Base-by-base conservation (phyloP, 2,113 vertebrate species). In the Malurus melanocephalus region DNA sequence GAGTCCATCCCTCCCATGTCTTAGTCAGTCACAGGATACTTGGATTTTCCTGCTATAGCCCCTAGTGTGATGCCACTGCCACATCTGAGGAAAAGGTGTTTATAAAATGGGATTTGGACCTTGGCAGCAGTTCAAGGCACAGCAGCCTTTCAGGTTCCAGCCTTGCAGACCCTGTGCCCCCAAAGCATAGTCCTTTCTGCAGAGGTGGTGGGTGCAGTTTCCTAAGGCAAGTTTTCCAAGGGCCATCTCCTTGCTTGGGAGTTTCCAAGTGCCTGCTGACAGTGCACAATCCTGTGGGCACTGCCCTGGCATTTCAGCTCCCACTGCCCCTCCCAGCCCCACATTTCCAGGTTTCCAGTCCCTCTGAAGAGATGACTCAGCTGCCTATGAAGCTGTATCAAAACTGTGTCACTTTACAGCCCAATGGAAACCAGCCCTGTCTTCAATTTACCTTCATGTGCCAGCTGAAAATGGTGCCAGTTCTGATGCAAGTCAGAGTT, bases 241-340 rank as follows among this genome's bases (percentile, higher is more conserved):
- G 38, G 4, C 32, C 33, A 51, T 57, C 0, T 0, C 33, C 64
- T 67, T 79, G 5, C 13, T 13, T 46, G 62, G 35, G 80, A 64
- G 17, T 6, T 2, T 0, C 38, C 19, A 21, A 19, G 35, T 1
- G 0, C 10, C 10, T n/a, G 40, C 57, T 46, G 2, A 1, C 13
- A 33, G 51, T 2, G 3, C 8, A 80, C 49, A 9, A 62, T 14
- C 16, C 10, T 69, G 23, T 0, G 0, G 17, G 40, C 45, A 46
- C n/a, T 0, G 0, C 1, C 3, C 51, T 5, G 10, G 21, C 15
- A 28, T 67, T 75, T 42, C 6, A 3, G n/a, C 16, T 35, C 18
- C 22, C 1, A 1, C 20, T 57, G n/a, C 9, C 30, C 14, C 51
- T 73, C 52, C 38, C 59, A 89, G n/a, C 20, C 53, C 30, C 13